A percentile compares a stretch with the other conserved stretches of the same genome.
Conservation (phyloP, 2,113 vertebrate species). For the Mugil cephalus region DNA sequence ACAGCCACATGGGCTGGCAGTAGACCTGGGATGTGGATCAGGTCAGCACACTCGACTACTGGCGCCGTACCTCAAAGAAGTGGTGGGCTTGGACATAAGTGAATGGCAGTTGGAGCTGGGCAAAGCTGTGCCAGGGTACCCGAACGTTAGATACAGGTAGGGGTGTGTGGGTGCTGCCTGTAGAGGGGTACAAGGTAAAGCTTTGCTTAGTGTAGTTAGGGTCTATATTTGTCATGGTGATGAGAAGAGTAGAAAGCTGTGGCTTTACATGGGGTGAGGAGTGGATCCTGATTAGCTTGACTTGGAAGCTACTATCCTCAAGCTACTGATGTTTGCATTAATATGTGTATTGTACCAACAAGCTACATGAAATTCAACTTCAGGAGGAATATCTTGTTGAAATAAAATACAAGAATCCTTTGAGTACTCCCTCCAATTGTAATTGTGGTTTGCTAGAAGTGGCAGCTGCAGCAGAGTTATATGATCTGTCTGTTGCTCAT, state of each 20-base stretch:
- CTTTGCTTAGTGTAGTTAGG: too few relatives aligned
- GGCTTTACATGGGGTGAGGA: too few relatives aligned
- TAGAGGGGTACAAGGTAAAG: too few relatives aligned
- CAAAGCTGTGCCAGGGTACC: constrained; percentile 44
- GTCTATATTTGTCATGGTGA: too few relatives aligned
- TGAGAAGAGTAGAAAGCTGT: too few relatives aligned
- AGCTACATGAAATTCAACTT: background rate
- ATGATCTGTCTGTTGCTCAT: constrained; percentile 6
- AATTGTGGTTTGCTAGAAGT: background rate
- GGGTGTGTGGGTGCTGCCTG: background rate
- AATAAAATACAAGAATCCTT: background rate
- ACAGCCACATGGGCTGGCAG: constrained; percentile 72
- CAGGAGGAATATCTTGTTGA: background rate
- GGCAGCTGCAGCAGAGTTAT: rapidly evolving
- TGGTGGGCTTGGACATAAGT: constrained; percentile 82
- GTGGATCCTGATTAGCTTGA: too few relatives aligned
- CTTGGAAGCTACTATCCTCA: too few relatives aligned
- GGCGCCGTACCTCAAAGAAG: constrained; percentile 77
- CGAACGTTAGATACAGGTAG: constrained; percentile 86
- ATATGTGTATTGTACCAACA: too few relatives aligned
- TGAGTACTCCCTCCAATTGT: too few relatives aligned
- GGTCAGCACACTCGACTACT: constrained; percentile 77
- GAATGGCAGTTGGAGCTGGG: constrained; percentile 79
- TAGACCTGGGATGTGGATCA: constrained; percentile 84
- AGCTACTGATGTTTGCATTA: too few relatives aligned